Evolutionary conservation across 1,140 invertebrate species (phyloP).

Genomic region (Drosophila prosaltans): DNA sequence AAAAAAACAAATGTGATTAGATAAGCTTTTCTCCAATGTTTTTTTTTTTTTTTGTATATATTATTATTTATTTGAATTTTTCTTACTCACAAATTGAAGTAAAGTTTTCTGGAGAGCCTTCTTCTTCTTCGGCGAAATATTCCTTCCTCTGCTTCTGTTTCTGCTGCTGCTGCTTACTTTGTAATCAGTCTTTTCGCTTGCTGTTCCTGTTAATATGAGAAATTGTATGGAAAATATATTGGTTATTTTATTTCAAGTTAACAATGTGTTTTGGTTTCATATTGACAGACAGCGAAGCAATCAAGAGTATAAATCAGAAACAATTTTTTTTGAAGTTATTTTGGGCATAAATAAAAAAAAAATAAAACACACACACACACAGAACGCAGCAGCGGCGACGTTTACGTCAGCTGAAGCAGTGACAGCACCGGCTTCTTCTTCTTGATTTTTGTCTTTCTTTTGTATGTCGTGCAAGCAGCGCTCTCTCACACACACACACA

Average conservation of each 20-base stretch:
- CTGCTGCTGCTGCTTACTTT: conserved; percentile 39
- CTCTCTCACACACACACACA: conserved; percentile 43
- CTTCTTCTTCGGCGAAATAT: conserved; percentile 21
- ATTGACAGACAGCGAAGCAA: conserved; percentile 42
- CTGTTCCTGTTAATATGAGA: conserved; percentile 15
- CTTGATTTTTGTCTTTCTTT: conserved; percentile 75
- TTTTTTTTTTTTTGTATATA: background rate
- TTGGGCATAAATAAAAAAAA: conserved; percentile 42
- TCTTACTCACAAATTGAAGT: background rate
- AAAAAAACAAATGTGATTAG: background rate
- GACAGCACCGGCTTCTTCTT: conserved; percentile 45
- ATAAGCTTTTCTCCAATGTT: conserved; percentile 1
- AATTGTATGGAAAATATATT: background rate
- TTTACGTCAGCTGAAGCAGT: conserved; percentile 43
- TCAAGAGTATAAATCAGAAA: conserved; percentile 26
- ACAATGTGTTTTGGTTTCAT: conserved; percentile 12
- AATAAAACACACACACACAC: conserved; percentile 38
- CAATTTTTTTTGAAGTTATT: conserved; percentile 50
- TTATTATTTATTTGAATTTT: background rate
- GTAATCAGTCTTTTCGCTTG: conserved; percentile 59
- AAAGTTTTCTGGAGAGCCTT: background rate
- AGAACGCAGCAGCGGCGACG: conserved; percentile 44
- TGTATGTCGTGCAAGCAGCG: conserved; percentile 50
- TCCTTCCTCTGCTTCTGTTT: conserved; percentile 30
- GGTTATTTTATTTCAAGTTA: background rate